These are phyloP conservation scores for Sitta europaea DNA, from an alignment of 2,113 vertebrate genomes.

Conservation along the genomic window DNA sequence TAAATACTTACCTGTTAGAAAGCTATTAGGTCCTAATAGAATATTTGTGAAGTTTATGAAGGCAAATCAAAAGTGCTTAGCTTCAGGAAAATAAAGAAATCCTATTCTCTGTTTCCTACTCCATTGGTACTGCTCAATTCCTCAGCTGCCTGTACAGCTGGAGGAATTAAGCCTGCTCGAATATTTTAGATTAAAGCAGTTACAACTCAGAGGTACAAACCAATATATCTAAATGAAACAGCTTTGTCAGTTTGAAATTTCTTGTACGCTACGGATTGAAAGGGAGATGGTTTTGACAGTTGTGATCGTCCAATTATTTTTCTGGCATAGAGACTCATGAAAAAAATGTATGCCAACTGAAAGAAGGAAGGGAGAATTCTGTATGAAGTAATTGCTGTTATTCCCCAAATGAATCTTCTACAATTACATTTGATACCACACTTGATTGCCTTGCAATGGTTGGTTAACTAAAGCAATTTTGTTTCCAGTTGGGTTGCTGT, in stretches of 20 bases:
- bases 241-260: conserved; percentile 1
- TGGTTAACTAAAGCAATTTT: conserved; percentile 78
- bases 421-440: conserved; percentile 66
- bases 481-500: conserved; percentile 52
- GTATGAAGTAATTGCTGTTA: conserved; percentile 65
- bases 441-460: conserved; percentile 73
- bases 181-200: conserved; percentile 54
- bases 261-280: background rate
- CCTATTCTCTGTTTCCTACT: background rate
- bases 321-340: background rate
- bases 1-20: background rate
- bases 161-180: conserved; percentile 19
- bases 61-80: background rate
- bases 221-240: conserved; percentile 50
- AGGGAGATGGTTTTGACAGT: background rate
- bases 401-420: conserved; percentile 65
- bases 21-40: background rate
- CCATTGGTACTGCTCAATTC: background rate
- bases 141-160: background rate
- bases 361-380: conserved; percentile 31
- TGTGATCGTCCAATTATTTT: conserved; percentile 51
- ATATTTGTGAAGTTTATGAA: background rate
- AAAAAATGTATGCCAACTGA: background rate
- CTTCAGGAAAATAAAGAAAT: background rate
- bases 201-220: conserved; percentile 43